phyloP scores from a whole-genome alignment of 2,888 invertebrate genomes.

The Archaeoteleia sp. region DNA sequence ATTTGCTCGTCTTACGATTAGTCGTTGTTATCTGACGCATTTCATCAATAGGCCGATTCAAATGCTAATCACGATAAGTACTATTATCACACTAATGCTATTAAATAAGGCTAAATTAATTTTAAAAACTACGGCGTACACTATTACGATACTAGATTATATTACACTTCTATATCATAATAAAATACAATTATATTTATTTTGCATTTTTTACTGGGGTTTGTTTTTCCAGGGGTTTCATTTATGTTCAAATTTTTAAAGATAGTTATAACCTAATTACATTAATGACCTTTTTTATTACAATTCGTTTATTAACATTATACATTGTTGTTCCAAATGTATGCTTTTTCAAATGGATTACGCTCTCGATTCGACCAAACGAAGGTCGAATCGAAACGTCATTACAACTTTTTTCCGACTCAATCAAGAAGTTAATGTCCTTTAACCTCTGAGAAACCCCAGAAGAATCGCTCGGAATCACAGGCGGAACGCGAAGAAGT shows the following conservation, averaged over 20 bases:
- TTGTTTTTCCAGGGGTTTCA: no score
- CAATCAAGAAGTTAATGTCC: constrained; percentile 74
- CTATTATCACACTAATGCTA: constrained; percentile 21
- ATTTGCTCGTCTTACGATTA: constrained; percentile 53
- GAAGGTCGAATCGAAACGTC: constrained; percentile 69
- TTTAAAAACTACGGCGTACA: not conserved
- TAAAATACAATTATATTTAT: no score
- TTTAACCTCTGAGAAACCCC: constrained; percentile 69
- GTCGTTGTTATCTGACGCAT: constrained; percentile 40
- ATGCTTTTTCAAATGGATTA: not conserved
- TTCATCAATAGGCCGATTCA: constrained; percentile 30
- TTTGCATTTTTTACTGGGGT: no score
- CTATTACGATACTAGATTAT: no score
- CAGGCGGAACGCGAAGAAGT: constrained; percentile 64
- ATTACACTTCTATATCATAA: no score
- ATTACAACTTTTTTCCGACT: constrained; percentile 73
- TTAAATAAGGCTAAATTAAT: constrained; percentile 1
- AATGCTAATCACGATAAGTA: constrained; percentile 16
- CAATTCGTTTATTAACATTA: not conserved
- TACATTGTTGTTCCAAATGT: not conserved
- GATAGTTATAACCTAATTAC: no score
- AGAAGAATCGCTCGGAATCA: constrained; percentile 60
- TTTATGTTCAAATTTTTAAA: no score
- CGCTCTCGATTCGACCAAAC: constrained; percentile 15
- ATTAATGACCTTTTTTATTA: no score